Evolutionary conservation across 2,113 vertebrate species (phyloP), one percentile per base, ranked within the genome.

Genomic region (Ascaphus truei): DNA sequence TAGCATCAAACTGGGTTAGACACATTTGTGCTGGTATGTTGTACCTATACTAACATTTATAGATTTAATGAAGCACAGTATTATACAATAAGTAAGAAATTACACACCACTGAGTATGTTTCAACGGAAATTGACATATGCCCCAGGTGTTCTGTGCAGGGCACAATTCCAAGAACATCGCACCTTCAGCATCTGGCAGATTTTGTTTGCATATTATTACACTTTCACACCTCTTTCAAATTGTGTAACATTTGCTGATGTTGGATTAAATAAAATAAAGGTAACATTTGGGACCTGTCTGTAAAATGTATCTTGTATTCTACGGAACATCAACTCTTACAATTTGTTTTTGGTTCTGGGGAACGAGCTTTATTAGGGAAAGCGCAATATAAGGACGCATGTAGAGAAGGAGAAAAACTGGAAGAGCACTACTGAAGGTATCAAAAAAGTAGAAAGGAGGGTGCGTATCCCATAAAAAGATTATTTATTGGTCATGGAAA

Each of bases 61-160:
- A 52, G 23, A 61, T 39, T 71, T 61, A 52, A 52, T 59, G 29
- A 60, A 39, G 25, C 56, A 31, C 13, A 30, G 67, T 37, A 41
- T 71, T 71, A 61, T 61, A 61, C 43, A 61, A 39, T 71, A 61
- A 61, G 31, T 10, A 4, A 36, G 22, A 58, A 68, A 68, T 59
- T 50, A 58, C 33, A 41, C n/a, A 29, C 56, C 6, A 16, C 11
- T 20, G 30, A 60, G 60, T 50, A 22, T 12, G 51, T 51, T 51
- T 29, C 6, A 22, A 16, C 7, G 22, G 30, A 60, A 50, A 60
- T 27, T 71, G 47, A 52, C 67, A 71, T 33, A 29, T 58, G 45
- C 43, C 67, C 57, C 57, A 61, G 56, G 56, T 51, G 67, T 37
- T n/a, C 3, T 7, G 25, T 9, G 22, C 26, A 39, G 7, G 56